These are phyloP conservation scores for Orgyia antiqua DNA, from an alignment of 2,888 invertebrate species.

Conservation along the genomic window DNA sequence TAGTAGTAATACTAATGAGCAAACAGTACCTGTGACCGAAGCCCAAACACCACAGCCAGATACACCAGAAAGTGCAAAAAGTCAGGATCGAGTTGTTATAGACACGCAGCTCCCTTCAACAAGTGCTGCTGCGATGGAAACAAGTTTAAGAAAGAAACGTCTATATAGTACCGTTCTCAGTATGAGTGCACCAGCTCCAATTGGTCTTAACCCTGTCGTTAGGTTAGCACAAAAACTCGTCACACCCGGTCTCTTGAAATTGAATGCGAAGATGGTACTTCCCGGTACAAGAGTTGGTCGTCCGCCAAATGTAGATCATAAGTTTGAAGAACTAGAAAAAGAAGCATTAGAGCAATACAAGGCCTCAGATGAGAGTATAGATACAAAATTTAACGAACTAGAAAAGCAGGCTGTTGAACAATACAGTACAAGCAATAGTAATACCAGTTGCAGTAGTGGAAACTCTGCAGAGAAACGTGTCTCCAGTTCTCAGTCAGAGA, in stretches of 20 bases:
- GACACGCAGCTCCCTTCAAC: conserved; percentile 54
- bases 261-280: conserved; percentile 60
- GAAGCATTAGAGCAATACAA: conserved; percentile 80
- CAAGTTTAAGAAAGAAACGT: conserved; percentile 57
- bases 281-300: conserved; percentile 46
- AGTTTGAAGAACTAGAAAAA: conserved; percentile 77
- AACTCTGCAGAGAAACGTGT: conserved; percentile 54
- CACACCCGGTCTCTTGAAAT: conserved; percentile 58
- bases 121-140: conserved; percentile 48
- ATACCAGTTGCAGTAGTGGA: conserved; percentile 69
- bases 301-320: conserved; percentile 52
- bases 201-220: conserved; percentile 45
- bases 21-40: conserved; percentile 20
- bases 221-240: conserved; percentile 57
- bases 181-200: conserved; percentile 57
- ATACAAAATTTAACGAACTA: conserved; percentile 79
- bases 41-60: conserved; percentile 25
- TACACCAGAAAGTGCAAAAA: conserved; percentile 30
- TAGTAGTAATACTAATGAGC: conserved; percentile 21
- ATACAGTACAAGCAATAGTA: conserved; percentile 75
- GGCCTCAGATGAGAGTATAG: conserved; percentile 76
- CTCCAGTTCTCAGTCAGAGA: conserved; percentile 34
- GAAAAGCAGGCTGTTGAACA: conserved; percentile 83
- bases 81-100: conserved; percentile 33
- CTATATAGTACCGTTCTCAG: conserved; percentile 75